These are phyloP conservation scores for Dasyornis broadbenti DNA, from an alignment of 2,113 vertebrate species.

Conservation along the genomic window DNA sequence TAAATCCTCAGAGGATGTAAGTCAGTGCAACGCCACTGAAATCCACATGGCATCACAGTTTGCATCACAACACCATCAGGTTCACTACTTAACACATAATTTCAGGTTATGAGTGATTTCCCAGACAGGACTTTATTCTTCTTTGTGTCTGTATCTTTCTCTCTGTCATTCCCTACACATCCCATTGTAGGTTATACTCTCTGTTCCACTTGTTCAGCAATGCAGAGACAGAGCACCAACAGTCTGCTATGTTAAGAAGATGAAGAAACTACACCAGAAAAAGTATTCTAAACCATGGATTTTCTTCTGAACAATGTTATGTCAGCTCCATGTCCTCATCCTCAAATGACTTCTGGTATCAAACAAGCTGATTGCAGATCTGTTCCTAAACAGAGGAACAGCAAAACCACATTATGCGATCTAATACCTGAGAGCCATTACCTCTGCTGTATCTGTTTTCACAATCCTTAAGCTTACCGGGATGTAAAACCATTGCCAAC, in stretches of 20 bases:
- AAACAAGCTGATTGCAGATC: rapidly evolving
- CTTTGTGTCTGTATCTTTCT: background rate
- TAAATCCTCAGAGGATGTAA: conserved; percentile 13
- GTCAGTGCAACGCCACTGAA: background rate
- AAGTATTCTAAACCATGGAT: background rate
- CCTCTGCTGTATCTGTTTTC: background rate
- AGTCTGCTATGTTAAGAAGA: background rate
- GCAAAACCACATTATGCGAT: background rate
- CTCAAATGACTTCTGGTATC: background rate
- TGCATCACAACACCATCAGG: background rate
- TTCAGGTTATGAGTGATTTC: conserved; percentile 48
- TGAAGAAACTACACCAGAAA: background rate
- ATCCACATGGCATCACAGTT: background rate
- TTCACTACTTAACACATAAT: conserved; percentile 56
- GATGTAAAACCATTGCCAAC: background rate
- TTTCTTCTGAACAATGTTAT: background rate
- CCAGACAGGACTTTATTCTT: conserved; percentile 5
- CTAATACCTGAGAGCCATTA: background rate
- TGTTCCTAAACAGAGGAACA: background rate
- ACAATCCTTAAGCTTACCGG: background rate
- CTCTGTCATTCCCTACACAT: background rate
- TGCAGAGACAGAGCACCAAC: background rate
- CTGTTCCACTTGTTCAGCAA: background rate
- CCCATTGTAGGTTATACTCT: background rate
- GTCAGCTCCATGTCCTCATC: background rate